A percentile compares a stretch with the other conserved stretches of the same genome.
Evolutionary conservation across 2,797 vertebrate genomes (phyloP).

Genomic region (Menidia menidia): DNA sequence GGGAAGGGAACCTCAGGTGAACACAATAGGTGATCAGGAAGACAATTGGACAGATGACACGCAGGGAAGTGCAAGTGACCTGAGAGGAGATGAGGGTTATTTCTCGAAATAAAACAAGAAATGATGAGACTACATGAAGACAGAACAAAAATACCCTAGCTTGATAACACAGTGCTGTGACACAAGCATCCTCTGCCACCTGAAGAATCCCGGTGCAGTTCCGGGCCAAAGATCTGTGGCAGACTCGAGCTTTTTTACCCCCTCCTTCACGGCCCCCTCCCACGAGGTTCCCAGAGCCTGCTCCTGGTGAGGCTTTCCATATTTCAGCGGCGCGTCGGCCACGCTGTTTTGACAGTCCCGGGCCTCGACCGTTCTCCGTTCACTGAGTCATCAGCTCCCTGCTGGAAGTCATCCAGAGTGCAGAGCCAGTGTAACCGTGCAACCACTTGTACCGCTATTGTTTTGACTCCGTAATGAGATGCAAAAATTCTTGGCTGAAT

Average conservation of each 20-base stretch:
- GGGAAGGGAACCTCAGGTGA: no score
- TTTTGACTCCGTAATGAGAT: constrained; percentile 40
- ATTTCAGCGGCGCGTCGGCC: constrained; percentile 24
- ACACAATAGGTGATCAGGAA: no score
- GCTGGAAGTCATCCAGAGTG: constrained; percentile 27
- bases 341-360: constrained; percentile 29
- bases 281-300: constrained; percentile 14
- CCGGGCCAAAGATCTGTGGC: constrained; percentile 10
- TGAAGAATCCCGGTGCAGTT: not conserved
- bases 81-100: not conserved
- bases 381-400: constrained; percentile 39
- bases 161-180: no score
- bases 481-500: constrained; percentile 37
- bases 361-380: constrained; percentile 38
- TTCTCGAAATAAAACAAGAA: not conserved
- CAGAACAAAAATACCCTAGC: no score
- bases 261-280: constrained; percentile 19
- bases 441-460: constrained; percentile 18
- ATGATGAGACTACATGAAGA: no score
- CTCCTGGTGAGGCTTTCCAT: constrained; percentile 31
- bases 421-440: constrained; percentile 16
- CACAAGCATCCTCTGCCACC: not conserved
- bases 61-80: no score
- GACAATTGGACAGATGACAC: no score
- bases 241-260: constrained; percentile 26